Conservation (phyloP, 2,797 vertebrate species). For the Pitangus sulphuratus region DNA sequence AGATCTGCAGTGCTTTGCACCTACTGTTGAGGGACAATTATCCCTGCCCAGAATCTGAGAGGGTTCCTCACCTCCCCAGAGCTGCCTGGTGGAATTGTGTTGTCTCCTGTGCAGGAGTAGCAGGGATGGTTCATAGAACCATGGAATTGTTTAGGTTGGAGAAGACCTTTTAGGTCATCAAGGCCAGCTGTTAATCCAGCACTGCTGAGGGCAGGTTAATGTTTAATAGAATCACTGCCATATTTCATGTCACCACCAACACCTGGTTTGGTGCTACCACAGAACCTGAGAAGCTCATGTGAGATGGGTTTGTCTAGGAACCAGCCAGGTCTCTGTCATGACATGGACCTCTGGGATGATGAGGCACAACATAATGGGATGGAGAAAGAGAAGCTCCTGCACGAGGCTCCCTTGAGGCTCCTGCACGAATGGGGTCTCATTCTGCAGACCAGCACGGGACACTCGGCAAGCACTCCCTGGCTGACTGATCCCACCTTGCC, state of each 20-base stretch:
- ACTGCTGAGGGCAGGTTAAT: background rate
- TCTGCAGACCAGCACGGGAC: rapidly evolving
- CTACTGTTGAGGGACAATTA: background rate
- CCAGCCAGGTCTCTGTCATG: background rate
- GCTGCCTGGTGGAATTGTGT: background rate
- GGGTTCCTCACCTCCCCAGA: background rate
- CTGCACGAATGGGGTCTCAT: rapidly evolving
- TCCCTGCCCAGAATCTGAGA: rapidly evolving
- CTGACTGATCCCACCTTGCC: background rate
- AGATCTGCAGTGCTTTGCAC: background rate
- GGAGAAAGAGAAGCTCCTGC: background rate
- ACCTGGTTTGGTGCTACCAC: background rate
- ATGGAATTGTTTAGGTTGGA: background rate
- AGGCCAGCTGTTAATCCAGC: background rate
- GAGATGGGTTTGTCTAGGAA: background rate
- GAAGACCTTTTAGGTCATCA: background rate
- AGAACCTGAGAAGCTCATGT: rapidly evolving
- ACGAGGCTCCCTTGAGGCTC: background rate
- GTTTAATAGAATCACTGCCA: background rate
- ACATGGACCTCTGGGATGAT: background rate
- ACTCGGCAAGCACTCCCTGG: background rate
- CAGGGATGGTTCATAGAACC: background rate
- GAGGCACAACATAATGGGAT: rapidly evolving
- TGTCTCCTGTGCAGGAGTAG: background rate
- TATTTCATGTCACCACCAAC: rapidly evolving